phyloP scores from a whole-genome alignment of 2,888 invertebrate species.

The Ditula angustiorana region DNA sequence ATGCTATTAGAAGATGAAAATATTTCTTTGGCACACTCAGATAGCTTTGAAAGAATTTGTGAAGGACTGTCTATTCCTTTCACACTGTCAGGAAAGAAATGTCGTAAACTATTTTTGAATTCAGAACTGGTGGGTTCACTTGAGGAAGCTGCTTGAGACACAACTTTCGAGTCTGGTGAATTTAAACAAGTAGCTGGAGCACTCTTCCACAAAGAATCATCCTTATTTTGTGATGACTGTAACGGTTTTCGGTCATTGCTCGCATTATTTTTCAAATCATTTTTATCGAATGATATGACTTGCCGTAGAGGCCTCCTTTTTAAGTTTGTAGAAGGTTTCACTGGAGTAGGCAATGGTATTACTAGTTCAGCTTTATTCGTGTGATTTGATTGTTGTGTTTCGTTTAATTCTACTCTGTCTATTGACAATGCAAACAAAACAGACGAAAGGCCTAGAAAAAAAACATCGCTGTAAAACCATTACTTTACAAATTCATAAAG shows the following conservation, averaged over 20 bases:
- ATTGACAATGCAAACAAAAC: constrained; percentile 97
- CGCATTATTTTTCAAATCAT: constrained; percentile 58
- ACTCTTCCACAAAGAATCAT: constrained; percentile 77
- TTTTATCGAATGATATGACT: constrained; percentile 82
- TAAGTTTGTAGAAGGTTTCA: constrained; percentile 73
- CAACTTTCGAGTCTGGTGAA: constrained; percentile 81
- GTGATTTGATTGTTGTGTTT: constrained; percentile 79
- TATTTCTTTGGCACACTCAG: constrained; percentile 82
- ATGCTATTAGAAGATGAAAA: constrained; percentile 79
- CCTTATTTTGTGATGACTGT: constrained; percentile 49
- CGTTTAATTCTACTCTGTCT: constrained; percentile 93
- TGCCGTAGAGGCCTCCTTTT: constrained; percentile 78
- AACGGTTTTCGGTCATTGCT: constrained; percentile 52
- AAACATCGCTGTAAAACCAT: not conserved
- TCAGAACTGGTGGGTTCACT: constrained; percentile 80
- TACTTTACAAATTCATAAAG: not conserved
- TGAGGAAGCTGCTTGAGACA: constrained; percentile 63
- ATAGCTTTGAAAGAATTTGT: constrained; percentile 76
- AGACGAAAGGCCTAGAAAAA: constrained; percentile 90
- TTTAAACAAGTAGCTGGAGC: constrained; percentile 87
- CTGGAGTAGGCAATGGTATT: constrained; percentile 88
- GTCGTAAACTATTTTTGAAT: constrained; percentile 68
- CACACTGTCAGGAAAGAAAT: constrained; percentile 80
- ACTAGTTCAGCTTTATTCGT: constrained; percentile 87
- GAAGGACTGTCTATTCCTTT: constrained; percentile 77